Percentiles rank a stretch among this genome's conserved stretches.
Evolutionary conservation across 1,140 invertebrate species (phyloP).

Genomic region (Pentalonia nigronervosa): DNA sequence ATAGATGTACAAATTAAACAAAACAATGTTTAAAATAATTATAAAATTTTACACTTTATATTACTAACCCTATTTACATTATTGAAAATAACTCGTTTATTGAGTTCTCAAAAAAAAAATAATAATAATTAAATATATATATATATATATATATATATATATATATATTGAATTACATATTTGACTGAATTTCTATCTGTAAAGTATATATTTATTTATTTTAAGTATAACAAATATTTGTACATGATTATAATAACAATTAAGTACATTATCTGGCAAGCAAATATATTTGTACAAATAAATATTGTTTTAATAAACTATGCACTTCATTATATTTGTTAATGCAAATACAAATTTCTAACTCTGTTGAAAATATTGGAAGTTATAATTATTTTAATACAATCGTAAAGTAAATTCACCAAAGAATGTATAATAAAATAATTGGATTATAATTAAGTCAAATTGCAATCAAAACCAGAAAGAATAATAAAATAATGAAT

Average conservation of each 20-base stretch:
- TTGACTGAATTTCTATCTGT: neutral
- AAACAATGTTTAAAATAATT: conserved; percentile 11
- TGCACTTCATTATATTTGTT: neutral
- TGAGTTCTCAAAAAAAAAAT: neutral
- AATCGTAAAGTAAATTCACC: neutral
- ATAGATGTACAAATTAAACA: conserved; percentile 42
- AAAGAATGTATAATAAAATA: neutral
- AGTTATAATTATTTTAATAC: conserved; percentile 1
- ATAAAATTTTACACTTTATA: conserved; percentile 4
- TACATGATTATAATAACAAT: neutral
- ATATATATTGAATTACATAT: conserved; percentile 15
- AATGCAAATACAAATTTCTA: neutral
- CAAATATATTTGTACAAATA: neutral
- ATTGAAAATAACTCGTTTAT: neutral
- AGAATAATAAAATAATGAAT: neutral
- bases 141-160: neutral
- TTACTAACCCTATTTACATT: conserved; percentile 25
- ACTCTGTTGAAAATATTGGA: neutral
- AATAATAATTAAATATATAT: too few relatives aligned
- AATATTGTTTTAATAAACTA: neutral
- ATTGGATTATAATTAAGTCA: neutral
- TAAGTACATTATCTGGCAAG: conserved; percentile 1
- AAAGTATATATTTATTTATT: neutral
- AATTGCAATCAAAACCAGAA: neutral
- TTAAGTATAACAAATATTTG: conserved; percentile 17